Evolutionary conservation across 1,140 invertebrate species (phyloP).

Genomic region (Eriosoma lanigerum): DNA sequence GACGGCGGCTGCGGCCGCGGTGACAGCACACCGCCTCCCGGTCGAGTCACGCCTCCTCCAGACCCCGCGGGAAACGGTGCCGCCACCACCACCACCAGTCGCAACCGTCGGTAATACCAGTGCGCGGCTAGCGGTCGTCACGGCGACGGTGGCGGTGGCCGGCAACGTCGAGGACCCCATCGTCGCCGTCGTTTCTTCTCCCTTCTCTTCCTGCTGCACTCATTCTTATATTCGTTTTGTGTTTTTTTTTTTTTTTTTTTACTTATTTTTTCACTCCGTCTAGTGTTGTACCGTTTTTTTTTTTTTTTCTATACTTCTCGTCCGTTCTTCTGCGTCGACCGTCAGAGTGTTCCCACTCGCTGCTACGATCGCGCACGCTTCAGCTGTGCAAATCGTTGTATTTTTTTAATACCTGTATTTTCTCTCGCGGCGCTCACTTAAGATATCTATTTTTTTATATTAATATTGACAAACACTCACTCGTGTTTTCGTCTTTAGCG

Average conservation of each 20-base stretch:
- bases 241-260: not conserved
- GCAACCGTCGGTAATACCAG: not conserved
- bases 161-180: conserved; percentile 11
- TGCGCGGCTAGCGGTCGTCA: conserved; percentile 26
- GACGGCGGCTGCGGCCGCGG: not conserved
- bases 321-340: not conserved
- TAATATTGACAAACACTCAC: no score
- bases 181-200: not conserved
- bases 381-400: no score
- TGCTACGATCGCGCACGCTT: not conserved
- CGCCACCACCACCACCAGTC: not conserved
- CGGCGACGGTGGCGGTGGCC: conserved; percentile 33
- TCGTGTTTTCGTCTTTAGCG: no score
- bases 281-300: conserved; percentile 6
- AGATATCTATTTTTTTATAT: no score
- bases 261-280: not conserved
- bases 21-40: conserved; percentile 3
- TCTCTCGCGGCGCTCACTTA: not conserved
- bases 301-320: not conserved
- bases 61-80: not conserved
- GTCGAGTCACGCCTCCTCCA: not conserved
- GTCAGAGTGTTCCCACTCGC: not conserved
- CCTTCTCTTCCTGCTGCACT: not conserved
- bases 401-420: no score
- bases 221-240: not conserved